Evolutionary conservation across 2,113 vertebrate genomes (phyloP).

Genomic region (Rousettus leschenaultii): DNA sequence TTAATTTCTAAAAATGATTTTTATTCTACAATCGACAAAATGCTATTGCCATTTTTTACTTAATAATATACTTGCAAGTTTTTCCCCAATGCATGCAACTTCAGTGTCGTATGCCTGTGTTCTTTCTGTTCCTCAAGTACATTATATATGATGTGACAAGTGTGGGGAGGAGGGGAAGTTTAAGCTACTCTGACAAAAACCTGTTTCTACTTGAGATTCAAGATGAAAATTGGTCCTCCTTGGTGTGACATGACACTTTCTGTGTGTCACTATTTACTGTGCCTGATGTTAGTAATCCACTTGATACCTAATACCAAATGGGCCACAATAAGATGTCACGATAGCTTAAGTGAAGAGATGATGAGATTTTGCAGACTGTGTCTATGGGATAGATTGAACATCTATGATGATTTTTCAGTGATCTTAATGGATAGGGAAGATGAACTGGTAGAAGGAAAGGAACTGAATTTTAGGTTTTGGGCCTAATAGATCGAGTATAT

Average conservation of each 20-base stretch:
- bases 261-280: neutral
- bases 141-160: neutral
- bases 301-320: neutral
- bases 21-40: neutral
- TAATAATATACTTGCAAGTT: neutral
- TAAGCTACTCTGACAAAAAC: neutral
- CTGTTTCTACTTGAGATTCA: neutral
- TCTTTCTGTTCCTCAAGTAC: neutral
- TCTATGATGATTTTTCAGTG: neutral
- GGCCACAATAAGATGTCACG: neutral
- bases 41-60: neutral
- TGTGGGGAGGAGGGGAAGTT: accelerated
- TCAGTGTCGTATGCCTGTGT: neutral
- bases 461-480: neutral
- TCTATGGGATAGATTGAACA: neutral
- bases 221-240: neutral
- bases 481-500: neutral
- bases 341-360: neutral
- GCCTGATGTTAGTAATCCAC: neutral
- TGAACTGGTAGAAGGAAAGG: neutral
- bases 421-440: neutral
- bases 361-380: neutral
- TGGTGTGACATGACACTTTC: too few relatives aligned
- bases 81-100: neutral
- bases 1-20: neutral